Conservation (phyloP, 30 jellyfish, hydroid and myxozoan species). For the Pelagia noctiluca region DNA sequence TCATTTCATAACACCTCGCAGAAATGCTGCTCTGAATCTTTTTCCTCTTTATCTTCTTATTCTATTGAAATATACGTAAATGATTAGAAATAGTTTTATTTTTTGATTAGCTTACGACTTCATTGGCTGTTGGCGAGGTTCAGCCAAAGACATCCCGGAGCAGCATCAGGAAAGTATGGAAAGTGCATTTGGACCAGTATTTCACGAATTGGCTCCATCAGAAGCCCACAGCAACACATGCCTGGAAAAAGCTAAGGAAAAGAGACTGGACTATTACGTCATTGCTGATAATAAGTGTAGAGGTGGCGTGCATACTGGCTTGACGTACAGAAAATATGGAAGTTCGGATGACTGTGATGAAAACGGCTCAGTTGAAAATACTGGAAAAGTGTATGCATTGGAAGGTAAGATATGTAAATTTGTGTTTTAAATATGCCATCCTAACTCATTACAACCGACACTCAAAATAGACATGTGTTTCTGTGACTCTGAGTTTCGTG, state of each 20-base stretch:
- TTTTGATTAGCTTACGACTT: conserved; percentile 39
- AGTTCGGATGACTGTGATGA: conserved; percentile 15
- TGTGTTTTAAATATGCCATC: too few species aligned
- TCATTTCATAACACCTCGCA: too few species aligned
- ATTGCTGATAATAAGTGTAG: conserved; percentile 47
- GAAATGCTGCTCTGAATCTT: too few species aligned
- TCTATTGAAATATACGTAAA: too few species aligned
- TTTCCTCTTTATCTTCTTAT: too few species aligned
- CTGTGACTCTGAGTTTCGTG: too few species aligned
- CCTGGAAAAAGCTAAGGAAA: conserved; percentile 29
- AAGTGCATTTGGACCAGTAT: conserved; percentile 58
- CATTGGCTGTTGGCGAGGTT: conserved; percentile 61
- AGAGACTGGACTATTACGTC: conserved; percentile 30
- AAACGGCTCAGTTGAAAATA: too few species aligned
- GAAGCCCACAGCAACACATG: not conserved
- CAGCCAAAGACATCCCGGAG: not conserved
- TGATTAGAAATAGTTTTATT: too few species aligned
- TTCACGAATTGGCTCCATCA: not conserved
- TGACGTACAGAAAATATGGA: conserved; percentile 44
- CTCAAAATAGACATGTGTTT: too few species aligned
- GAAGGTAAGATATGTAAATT: too few species aligned
- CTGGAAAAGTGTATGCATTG: too few species aligned
- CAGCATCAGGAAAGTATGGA: not conserved
- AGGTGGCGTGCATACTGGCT: conserved; percentile 59
- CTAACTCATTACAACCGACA: too few species aligned